Conservation (phyloP, 2,888 invertebrate genomes). For the Philhelius pedissequus region DNA sequence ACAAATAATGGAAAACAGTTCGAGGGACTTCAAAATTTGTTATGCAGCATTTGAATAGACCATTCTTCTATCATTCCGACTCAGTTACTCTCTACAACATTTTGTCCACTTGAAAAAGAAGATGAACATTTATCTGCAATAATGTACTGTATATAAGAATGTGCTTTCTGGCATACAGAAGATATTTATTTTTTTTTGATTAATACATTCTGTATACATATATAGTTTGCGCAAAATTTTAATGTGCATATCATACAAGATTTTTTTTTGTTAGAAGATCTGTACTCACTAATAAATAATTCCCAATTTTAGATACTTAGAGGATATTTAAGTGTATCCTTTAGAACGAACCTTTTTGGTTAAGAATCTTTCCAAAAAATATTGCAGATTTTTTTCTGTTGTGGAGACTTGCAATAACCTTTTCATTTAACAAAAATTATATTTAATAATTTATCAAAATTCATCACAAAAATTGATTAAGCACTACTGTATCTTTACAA, state of each 20-base stretch:
- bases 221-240: not conserved
- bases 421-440: too few relatives aligned
- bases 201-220: too few relatives aligned
- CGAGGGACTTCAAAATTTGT: slow-evolving; percentile 42
- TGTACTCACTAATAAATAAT: not conserved
- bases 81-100: slow-evolving; percentile 23
- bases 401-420: too few relatives aligned
- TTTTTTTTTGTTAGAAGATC: not conserved
- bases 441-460: too few relatives aligned
- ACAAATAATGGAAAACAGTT: slow-evolving; percentile 24
- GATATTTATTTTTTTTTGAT: not conserved
- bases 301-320: not conserved
- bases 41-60: slow-evolving; percentile 62
- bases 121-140: slow-evolving; percentile 55
- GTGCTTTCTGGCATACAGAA: slow-evolving; percentile 31
- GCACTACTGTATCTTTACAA: too few relatives aligned
- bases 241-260: not conserved
- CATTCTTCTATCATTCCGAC: slow-evolving; percentile 22
- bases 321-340: not conserved
- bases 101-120: slow-evolving; percentile 50
- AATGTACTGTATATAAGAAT: slow-evolving; percentile 8
- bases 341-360: not conserved
- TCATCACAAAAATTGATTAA: too few relatives aligned
- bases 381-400: too few relatives aligned
- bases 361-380: not conserved